Evolutionary conservation across 1,140 invertebrate genomes (phyloP).

Genomic region (Hirudo medicinalis): DNA sequence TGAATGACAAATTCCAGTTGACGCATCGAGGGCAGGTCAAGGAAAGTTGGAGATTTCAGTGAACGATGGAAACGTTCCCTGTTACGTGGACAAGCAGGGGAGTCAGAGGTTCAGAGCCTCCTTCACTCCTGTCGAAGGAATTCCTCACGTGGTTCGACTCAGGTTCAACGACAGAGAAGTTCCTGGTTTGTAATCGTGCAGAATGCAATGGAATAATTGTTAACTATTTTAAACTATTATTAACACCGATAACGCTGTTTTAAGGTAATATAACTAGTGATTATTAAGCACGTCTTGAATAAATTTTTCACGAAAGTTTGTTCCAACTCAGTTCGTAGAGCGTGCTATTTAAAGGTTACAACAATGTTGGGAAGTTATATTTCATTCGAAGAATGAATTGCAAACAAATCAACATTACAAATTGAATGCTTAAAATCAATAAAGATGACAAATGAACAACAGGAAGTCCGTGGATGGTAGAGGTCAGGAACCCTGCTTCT

Average conservation of each 20-base stretch:
- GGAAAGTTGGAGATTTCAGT: conserved; percentile 93
- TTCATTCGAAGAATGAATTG: no score
- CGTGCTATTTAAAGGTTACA: no score
- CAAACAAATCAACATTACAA: neutral
- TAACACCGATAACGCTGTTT: no score
- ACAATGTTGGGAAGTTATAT: no score
- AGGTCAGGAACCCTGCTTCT: conserved; percentile 27
- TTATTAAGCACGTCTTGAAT: no score
- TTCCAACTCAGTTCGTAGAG: no score
- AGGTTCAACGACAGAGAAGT: conserved; percentile 95
- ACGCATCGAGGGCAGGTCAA: conserved; percentile 81
- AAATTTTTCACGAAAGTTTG: no score
- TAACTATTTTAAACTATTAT: no score
- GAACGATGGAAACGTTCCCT: conserved; percentile 85
- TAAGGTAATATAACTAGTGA: no score
- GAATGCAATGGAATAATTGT: no score
- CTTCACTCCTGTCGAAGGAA: conserved; percentile 80
- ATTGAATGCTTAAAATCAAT: neutral
- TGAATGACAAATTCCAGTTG: conserved; percentile 51
- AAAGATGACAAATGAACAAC: conserved; percentile 9
- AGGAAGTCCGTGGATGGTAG: conserved; percentile 34
- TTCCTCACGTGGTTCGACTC: conserved; percentile 87
- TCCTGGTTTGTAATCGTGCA: conserved; percentile 50
- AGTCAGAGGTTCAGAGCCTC: conserved; percentile 41
- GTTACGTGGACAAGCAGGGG: conserved; percentile 79